These are phyloP conservation scores for Hydrozoanthus gracilis DNA, from an alignment of 92 coral and sea anemone species.

Conservation along the genomic window DNA sequence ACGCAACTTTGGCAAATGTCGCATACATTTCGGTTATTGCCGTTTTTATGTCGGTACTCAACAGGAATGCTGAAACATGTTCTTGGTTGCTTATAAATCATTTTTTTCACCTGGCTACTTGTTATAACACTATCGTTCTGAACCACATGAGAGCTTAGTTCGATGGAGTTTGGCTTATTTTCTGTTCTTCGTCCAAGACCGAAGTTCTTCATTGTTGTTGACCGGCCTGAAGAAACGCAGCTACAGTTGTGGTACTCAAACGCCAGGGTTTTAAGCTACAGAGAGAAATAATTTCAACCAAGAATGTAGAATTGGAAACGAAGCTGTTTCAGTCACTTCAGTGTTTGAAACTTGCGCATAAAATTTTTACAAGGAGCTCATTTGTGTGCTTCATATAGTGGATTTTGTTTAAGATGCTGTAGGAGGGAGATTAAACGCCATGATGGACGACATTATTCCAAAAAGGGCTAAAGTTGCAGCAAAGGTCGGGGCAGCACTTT, in stretches of 20 bases:
- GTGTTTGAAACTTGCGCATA: neutral
- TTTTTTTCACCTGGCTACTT: neutral
- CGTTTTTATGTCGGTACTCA: slow-evolving; percentile 6
- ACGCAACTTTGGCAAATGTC: slow-evolving; percentile 66
- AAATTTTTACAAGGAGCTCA: neutral
- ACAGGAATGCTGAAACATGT: slow-evolving; percentile 53
- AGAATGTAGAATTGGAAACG: neutral
- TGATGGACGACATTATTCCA: too few species aligned
- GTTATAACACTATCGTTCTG: neutral
- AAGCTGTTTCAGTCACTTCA: too few species aligned
- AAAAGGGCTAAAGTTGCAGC: too few species aligned
- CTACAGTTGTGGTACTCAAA: slow-evolving; percentile 79
- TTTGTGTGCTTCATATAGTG: too few species aligned
- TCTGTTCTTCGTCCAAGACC: neutral
- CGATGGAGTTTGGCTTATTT: neutral
- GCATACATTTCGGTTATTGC: slow-evolving; percentile 61
- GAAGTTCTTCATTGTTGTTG: neutral
- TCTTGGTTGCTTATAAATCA: neutral
- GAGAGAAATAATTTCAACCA: neutral
- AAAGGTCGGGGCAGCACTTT: too few species aligned
- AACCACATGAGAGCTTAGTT: slow-evolving; percentile 21
- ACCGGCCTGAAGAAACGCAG: slow-evolving; percentile 39
- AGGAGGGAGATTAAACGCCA: too few species aligned
- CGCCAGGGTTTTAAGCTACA: slow-evolving; percentile 74
- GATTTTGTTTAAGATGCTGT: too few species aligned